These are phyloP conservation scores for Thamnaconus septentrionalis DNA, from an alignment of 2,113 vertebrate species.

Conservation along the genomic window DNA sequence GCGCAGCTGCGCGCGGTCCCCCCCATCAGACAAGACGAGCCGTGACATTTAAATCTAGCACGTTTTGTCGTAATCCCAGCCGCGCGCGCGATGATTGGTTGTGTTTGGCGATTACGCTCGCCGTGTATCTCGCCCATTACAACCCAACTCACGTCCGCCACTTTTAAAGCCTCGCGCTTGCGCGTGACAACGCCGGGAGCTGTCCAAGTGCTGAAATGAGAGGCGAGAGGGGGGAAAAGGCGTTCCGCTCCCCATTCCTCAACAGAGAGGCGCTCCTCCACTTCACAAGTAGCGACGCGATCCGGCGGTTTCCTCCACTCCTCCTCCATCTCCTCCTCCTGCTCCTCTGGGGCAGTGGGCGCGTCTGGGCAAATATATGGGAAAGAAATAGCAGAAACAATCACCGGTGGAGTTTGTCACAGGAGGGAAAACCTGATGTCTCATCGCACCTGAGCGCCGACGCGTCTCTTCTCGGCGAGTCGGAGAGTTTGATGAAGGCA, in stretches of 20 bases:
- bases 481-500: conserved; percentile 59
- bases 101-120: conserved; percentile 35
- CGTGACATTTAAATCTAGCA: conserved; percentile 22
- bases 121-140: conserved; percentile 54
- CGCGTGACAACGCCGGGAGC: conserved; percentile 80
- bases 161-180: conserved; percentile 78
- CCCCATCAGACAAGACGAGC: background rate
- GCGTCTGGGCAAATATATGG: too few relatives aligned
- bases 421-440: too few relatives aligned
- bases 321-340: background rate
- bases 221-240: conserved; percentile 43
- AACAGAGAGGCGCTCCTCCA: conserved; percentile 51
- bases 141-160: conserved; percentile 71
- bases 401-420: too few relatives aligned
- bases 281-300: conserved; percentile 34
- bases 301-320: background rate
- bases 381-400: too few relatives aligned
- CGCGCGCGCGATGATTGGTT: conserved; percentile 9
- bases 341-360: too few relatives aligned
- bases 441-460: conserved; percentile 30
- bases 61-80: conserved; percentile 21
- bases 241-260: conserved; percentile 72
- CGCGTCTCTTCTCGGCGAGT: conserved; percentile 44
- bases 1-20: conserved; percentile 34
- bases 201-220: conserved; percentile 86